A percentile compares a stretch with the other conserved stretches of the same genome.
Evolutionary conservation across 2,888 invertebrate species (phyloP).

Genomic region (Amorpha juglandis): DNA sequence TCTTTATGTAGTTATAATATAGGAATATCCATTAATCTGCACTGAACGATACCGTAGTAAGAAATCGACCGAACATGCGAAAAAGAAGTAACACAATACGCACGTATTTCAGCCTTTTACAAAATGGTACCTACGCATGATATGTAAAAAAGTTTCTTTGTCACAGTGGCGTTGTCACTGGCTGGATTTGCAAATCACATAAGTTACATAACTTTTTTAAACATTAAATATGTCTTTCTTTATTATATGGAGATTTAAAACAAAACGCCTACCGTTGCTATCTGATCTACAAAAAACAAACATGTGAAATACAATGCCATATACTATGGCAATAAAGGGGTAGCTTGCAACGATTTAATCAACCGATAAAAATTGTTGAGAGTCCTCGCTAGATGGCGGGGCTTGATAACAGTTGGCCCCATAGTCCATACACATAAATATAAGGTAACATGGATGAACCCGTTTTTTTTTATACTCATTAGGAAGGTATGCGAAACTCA

Average conservation of each 20-base stretch:
- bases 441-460: conserved; percentile 26
- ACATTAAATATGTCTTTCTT: too few species aligned
- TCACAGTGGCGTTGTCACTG: too few species aligned
- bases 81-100: too few species aligned
- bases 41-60: too few species aligned
- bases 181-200: too few species aligned
- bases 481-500: conserved; percentile 3
- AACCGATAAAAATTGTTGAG: conserved; percentile 75
- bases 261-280: conserved; percentile 58
- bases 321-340: conserved; percentile 66
- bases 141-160: too few species aligned
- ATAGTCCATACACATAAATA: conserved; percentile 35
- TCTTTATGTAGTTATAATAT: too few species aligned
- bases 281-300: conserved; percentile 60
- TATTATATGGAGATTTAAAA: conserved; percentile 37
- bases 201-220: too few species aligned
- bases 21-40: too few species aligned
- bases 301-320: conserved; percentile 54
- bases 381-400: conserved; percentile 66
- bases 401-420: conserved; percentile 55
- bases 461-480: conserved; percentile 32
- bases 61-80: too few species aligned
- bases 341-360: conserved; percentile 76
- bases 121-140: too few species aligned
- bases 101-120: too few species aligned